Conservation (phyloP, 2,113 vertebrate genomes). For the Ophthalmolycus amberensis region DNA sequence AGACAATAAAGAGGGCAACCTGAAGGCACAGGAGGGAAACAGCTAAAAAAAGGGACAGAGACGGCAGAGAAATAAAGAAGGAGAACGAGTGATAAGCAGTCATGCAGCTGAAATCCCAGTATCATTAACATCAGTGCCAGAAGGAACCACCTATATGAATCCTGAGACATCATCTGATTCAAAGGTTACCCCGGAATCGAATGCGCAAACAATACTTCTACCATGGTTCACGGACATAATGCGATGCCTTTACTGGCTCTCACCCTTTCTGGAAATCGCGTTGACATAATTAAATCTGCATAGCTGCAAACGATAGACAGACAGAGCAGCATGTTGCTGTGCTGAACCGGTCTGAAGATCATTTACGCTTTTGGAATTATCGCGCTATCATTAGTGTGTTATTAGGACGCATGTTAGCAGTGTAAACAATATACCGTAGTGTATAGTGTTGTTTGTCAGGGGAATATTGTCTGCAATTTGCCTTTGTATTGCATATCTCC, state of each 20-base stretch:
- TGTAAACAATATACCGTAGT: slow-evolving; percentile 52
- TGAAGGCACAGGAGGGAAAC: neutral
- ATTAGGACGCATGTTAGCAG: slow-evolving; percentile 53
- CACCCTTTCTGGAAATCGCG: slow-evolving; percentile 58
- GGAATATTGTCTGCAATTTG: slow-evolving; percentile 65
- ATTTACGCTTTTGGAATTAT: slow-evolving; percentile 58
- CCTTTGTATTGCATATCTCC: slow-evolving; percentile 57
- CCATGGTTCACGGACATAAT: slow-evolving; percentile 31
- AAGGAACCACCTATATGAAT: slow-evolving; percentile 47
- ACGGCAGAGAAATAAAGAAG: slow-evolving; percentile 39
- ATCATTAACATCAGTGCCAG: slow-evolving; percentile 59
- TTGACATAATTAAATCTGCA: slow-evolving; percentile 61
- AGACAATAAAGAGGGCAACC: slow-evolving; percentile 18
- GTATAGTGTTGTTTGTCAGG: slow-evolving; percentile 44
- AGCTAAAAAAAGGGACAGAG: slow-evolving; percentile 1
- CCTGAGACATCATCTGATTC: slow-evolving; percentile 62
- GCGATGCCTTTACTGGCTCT: slow-evolving; percentile 44
- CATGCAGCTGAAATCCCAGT: slow-evolving; percentile 44
- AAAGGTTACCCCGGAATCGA: slow-evolving; percentile 58
- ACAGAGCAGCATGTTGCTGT: slow-evolving; percentile 30
- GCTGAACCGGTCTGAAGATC: slow-evolving; percentile 30
- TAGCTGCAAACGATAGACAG: slow-evolving; percentile 40
- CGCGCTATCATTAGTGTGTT: slow-evolving; percentile 47
- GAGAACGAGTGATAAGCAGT: slow-evolving; percentile 39
- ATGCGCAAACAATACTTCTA: slow-evolving; percentile 56